Percentiles rank a stretch among this genome's conserved stretches.
Conservation (phyloP, 1,140 invertebrate genomes). For the Drosophila auraria region DNA sequence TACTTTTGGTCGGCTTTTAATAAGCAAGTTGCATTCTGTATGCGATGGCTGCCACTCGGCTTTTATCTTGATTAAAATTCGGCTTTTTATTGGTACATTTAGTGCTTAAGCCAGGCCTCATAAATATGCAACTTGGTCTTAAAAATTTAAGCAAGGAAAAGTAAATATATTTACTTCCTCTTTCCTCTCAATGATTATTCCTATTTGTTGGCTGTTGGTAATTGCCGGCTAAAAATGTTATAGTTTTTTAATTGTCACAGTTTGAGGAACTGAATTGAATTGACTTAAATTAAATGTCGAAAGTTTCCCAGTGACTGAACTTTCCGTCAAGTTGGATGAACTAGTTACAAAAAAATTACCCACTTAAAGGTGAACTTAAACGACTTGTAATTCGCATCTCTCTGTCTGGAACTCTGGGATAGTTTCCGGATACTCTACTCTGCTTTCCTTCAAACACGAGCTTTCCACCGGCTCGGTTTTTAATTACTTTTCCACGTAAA, state of each 20-base stretch:
- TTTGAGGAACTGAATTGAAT: constrained; percentile 18
- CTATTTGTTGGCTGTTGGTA: not conserved
- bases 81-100: constrained; percentile 26
- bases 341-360: constrained; percentile 42
- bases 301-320: constrained; percentile 17
- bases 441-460: constrained; percentile 3
- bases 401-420: constrained; percentile 8
- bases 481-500: constrained; percentile 64
- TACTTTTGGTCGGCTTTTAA: constrained; percentile 66
- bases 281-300: constrained; percentile 23
- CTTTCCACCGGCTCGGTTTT: constrained; percentile 19
- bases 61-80: constrained; percentile 53
- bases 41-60: constrained; percentile 31
- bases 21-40: constrained; percentile 62
- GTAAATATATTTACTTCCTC: not conserved
- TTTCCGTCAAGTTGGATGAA: not conserved
- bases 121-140: constrained; percentile 2
- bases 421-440: constrained; percentile 22
- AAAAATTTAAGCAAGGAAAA: not conserved
- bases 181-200: not conserved
- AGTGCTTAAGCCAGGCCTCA: not conserved
- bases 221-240: not conserved
- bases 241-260: not conserved
- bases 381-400: constrained; percentile 40
- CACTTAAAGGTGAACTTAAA: constrained; percentile 42